Conservation (phyloP, 2,888 invertebrate species). For the Nysson spinosus region DNA sequence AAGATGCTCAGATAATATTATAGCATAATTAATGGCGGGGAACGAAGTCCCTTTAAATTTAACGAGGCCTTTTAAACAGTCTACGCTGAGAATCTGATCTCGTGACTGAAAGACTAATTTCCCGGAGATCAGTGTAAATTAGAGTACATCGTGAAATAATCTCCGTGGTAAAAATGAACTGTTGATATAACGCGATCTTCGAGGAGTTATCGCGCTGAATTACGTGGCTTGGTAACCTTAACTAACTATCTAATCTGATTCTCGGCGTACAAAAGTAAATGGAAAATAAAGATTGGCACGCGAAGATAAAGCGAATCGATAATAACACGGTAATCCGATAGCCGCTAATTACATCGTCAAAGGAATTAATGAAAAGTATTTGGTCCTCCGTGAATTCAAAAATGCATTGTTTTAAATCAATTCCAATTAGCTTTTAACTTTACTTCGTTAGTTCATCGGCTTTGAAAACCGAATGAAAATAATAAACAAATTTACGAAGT, state of each 20-base stretch:
- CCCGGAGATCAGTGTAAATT: too few relatives aligned
- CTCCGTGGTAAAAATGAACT: conserved; percentile 8
- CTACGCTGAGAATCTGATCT: too few relatives aligned
- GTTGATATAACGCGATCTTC: conserved; percentile 12
- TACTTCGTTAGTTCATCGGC: too few relatives aligned
- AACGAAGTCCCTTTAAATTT: too few relatives aligned
- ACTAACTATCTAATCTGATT: conserved; percentile 43
- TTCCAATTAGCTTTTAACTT: too few relatives aligned
- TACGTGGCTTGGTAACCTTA: conserved; percentile 24
- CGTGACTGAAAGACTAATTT: too few relatives aligned
- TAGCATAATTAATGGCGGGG: too few relatives aligned
- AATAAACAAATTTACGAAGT: too few relatives aligned
- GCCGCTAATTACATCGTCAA: conserved; percentile 39
- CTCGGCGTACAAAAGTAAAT: conserved; percentile 27
- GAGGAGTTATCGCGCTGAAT: conserved; percentile 34
- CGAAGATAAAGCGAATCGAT: conserved; percentile 50
- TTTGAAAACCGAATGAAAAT: too few relatives aligned
- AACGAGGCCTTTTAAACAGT: too few relatives aligned
- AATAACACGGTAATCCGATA: conserved; percentile 26
- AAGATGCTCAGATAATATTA: too few relatives aligned
- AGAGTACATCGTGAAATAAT: not conserved
- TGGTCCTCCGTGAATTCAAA: not conserved
- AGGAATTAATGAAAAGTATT: conserved; percentile 27
- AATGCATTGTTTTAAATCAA: not conserved
- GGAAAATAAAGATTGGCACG: conserved; percentile 55